phyloP scores from a whole-genome alignment of 2,113 vertebrate genomes.

The Zingel zingel region DNA sequence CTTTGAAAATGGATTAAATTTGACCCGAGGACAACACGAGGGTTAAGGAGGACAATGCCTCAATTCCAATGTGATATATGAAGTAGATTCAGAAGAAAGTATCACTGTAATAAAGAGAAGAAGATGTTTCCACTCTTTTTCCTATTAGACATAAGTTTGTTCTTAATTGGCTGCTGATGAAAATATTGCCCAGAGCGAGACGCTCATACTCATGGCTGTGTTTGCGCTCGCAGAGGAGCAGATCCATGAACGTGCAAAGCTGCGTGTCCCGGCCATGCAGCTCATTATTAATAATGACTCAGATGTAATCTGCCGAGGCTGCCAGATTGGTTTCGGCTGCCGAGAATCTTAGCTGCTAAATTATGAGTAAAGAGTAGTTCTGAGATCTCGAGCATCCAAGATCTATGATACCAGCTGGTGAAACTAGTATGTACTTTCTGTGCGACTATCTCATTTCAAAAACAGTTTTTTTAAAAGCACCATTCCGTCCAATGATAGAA shows the following conservation, averaged over 20 bases:
- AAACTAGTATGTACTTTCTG: slow-evolving; percentile 40
- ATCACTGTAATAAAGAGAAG: not conserved
- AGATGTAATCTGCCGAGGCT: slow-evolving; percentile 64
- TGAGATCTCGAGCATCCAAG: slow-evolving; percentile 48
- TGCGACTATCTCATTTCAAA: slow-evolving; percentile 32
- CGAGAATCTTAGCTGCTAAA: slow-evolving; percentile 66
- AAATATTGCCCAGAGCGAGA: slow-evolving; percentile 32
- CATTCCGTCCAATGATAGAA: slow-evolving; percentile 7
- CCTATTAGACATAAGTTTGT: slow-evolving; percentile 12
- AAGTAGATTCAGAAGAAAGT: not conserved
- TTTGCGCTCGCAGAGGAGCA: slow-evolving; percentile 36
- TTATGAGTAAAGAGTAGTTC: slow-evolving; percentile 63
- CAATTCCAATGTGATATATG: not conserved
- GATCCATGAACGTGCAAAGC: slow-evolving; percentile 49
- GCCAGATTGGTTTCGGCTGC: slow-evolving; percentile 64
- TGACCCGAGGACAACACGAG: no score
- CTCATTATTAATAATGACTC: slow-evolving; percentile 76
- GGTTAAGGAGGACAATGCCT: no score
- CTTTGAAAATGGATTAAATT: no score
- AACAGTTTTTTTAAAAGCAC: slow-evolving; percentile 25
- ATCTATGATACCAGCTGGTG: slow-evolving; percentile 62
- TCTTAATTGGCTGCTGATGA: slow-evolving; percentile 48
- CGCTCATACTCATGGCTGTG: slow-evolving; percentile 37
- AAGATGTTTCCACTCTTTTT: slow-evolving; percentile 25
- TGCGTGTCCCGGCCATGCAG: slow-evolving; percentile 44